phyloP scores from a whole-genome alignment of 2,888 invertebrate species.

The Cheilosia soror region DNA sequence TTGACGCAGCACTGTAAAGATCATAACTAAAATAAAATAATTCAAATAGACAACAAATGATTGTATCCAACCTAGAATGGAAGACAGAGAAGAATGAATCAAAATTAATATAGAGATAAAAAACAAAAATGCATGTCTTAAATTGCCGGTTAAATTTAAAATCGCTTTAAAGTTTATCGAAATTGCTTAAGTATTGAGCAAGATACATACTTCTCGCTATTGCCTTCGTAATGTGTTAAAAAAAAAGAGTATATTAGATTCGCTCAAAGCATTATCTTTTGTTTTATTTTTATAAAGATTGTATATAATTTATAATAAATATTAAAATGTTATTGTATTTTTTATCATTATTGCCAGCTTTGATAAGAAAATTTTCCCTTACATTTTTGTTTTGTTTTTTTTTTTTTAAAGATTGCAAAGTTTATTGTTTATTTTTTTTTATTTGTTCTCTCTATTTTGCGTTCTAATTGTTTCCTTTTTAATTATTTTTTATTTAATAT shows the following conservation, averaged over 20 bases:
- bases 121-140: background rate
- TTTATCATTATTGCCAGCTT: slow-evolving; percentile 80
- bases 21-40: slow-evolving; percentile 9
- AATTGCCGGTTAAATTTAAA: background rate
- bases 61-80: slow-evolving; percentile 51
- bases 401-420: slow-evolving; percentile 62
- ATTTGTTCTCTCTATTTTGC: slow-evolving; percentile 18
- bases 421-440: slow-evolving; percentile 9
- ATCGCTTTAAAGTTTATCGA: slow-evolving; percentile 1
- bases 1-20: slow-evolving; percentile 66
- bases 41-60: slow-evolving; percentile 7
- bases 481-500: slow-evolving; percentile 23
- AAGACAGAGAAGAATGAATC: slow-evolving; percentile 56
- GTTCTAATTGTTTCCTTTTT: slow-evolving; percentile 9
- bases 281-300: slow-evolving; percentile 59
- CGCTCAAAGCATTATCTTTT: slow-evolving; percentile 47
- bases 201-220: slow-evolving; percentile 42
- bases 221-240: slow-evolving; percentile 37
- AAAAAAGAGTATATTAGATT: slow-evolving; percentile 24
- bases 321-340: slow-evolving; percentile 73
- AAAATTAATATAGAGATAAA: slow-evolving; percentile 11
- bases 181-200: slow-evolving; percentile 54
- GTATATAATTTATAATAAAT: slow-evolving; percentile 71
- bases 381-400: slow-evolving; percentile 28
- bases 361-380: slow-evolving; percentile 79